Conservation (phyloP, 1,140 invertebrate genomes). For the Anagrus nilaparvatae region DNA sequence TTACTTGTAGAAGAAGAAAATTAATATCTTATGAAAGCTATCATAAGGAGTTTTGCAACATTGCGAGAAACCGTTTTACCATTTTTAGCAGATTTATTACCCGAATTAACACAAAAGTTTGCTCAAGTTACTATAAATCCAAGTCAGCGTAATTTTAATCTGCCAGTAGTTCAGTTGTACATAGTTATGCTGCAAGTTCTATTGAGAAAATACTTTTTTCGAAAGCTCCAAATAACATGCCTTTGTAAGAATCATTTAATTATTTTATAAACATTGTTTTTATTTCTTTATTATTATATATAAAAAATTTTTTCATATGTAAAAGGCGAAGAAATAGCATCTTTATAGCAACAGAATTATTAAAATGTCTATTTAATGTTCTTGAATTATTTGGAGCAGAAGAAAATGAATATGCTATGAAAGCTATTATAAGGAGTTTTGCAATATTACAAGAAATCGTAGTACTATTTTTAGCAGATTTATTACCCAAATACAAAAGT, state of each 20-base stretch:
- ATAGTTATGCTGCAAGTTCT: slow-evolving; percentile 85
- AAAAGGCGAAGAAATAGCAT: slow-evolving; percentile 43
- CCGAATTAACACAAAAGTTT: slow-evolving; percentile 77
- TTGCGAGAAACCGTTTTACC: slow-evolving; percentile 76
- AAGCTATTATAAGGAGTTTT: slow-evolving; percentile 86
- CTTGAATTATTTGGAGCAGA: slow-evolving; percentile 61
- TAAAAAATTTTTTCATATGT: slow-evolving; percentile 39
- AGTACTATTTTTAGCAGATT: slow-evolving; percentile 64
- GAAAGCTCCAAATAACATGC: slow-evolving; percentile 43
- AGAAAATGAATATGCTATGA: slow-evolving; percentile 97
- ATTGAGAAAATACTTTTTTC: slow-evolving; percentile 82
- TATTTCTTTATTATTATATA: slow-evolving; percentile 9
- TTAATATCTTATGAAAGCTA: slow-evolving; percentile 95
- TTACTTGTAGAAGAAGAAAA: slow-evolving; percentile 76
- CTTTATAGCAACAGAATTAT: slow-evolving; percentile 54
- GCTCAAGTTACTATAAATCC: slow-evolving; percentile 85
- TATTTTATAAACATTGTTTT: slow-evolving; percentile 10
- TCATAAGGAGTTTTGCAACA: slow-evolving; percentile 78
- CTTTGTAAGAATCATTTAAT: slow-evolving; percentile 50
- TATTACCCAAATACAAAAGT: slow-evolving; percentile 73
- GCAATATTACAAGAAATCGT: slow-evolving; percentile 68
- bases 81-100: slow-evolving; percentile 65
- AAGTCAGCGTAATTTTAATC: slow-evolving; percentile 91
- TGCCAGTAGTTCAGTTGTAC: slow-evolving; percentile 71
- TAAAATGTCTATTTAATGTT: slow-evolving; percentile 65